Conservation (phyloP, 2,797 vertebrate genomes). For the Rhinella marina region DNA sequence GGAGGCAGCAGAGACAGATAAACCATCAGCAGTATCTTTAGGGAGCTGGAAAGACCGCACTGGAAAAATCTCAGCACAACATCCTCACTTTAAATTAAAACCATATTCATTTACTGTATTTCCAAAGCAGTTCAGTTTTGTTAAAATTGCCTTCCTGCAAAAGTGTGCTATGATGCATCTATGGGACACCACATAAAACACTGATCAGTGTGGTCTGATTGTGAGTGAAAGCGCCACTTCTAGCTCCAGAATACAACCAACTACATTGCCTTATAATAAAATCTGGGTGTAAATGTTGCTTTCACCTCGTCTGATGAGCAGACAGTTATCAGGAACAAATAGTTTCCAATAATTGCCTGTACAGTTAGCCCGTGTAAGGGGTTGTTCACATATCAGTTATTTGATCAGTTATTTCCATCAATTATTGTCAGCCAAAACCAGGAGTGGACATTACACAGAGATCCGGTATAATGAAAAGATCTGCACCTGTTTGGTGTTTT, state of each 20-base stretch:
- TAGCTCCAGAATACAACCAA: neutral
- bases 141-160: neutral
- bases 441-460: too few species aligned
- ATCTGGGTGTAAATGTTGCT: too few species aligned
- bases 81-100: neutral
- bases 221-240: neutral
- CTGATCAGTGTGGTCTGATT: neutral
- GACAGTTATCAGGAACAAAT: too few species aligned
- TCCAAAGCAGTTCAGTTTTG: neutral
- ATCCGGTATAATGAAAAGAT: too few species aligned
- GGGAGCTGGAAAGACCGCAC: neutral
- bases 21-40: neutral
- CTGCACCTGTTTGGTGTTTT: too few species aligned
- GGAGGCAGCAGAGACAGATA: conserved; percentile 49
- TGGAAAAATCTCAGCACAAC: neutral
- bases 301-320: too few species aligned
- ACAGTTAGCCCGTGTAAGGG: too few species aligned
- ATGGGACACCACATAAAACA: neutral
- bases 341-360: too few species aligned
- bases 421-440: too few species aligned
- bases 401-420: too few species aligned
- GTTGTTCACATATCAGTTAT: too few species aligned
- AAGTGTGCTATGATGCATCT: neutral
- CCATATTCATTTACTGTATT: neutral
- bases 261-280: too few species aligned